A percentile compares a stretch with the other conserved stretches of the same genome.
phyloP scores from a whole-genome alignment of 2,888 invertebrate species.

The Junonia oenone region DNA sequence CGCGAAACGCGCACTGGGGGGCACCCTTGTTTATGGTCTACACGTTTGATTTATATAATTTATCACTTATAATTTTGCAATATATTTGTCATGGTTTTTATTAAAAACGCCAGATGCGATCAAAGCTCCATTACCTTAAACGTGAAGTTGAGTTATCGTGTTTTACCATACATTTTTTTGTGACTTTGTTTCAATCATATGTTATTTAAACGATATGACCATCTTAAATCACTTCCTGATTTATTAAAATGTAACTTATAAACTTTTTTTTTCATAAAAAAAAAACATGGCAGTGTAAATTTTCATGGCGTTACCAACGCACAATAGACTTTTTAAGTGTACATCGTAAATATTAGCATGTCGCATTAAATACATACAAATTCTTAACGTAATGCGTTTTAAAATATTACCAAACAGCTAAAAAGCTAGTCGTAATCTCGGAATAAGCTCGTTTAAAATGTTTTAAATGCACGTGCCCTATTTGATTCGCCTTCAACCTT shows the following conservation, averaged over 20 bases:
- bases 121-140: background rate
- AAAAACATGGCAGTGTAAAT: too few species aligned
- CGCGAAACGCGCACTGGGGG: conserved; percentile 41
- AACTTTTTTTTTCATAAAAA: too few species aligned
- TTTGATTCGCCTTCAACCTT: conserved; percentile 68
- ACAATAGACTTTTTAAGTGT: too few species aligned
- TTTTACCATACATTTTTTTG: too few species aligned
- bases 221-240: too few species aligned
- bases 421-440: conserved; percentile 46
- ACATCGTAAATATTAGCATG: too few species aligned
- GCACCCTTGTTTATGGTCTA: conserved; percentile 45
- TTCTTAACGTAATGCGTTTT: conserved; percentile 4
- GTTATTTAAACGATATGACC: too few species aligned
- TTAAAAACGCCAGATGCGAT: conserved; percentile 16
- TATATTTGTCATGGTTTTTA: conserved; percentile 27
- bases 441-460: conserved; percentile 53
- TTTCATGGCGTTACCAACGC: too few species aligned
- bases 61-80: conserved; percentile 36
- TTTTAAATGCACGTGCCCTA: conserved; percentile 49
- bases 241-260: too few species aligned
- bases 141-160: conserved; percentile 1
- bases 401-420: conserved; percentile 42
- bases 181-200: background rate
- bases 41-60: conserved; percentile 54
- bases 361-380: too few species aligned